A percentile compares a stretch with the other conserved stretches of the same genome.
phyloP scores from a whole-genome alignment of 2,888 invertebrate genomes.

The Neoascia interrupta region DNA sequence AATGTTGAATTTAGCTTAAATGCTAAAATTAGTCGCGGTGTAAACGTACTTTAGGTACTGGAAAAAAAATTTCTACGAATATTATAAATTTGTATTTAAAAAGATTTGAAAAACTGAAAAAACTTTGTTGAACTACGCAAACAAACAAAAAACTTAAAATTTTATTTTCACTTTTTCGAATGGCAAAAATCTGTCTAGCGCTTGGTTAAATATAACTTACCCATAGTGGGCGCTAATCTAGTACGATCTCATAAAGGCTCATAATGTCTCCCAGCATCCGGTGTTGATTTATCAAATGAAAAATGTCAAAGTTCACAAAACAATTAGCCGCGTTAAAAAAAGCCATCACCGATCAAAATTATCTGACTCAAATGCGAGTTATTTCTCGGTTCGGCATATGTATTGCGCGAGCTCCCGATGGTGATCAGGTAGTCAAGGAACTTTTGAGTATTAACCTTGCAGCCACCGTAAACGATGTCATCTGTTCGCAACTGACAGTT shows the following conservation, averaged over 20 bases:
- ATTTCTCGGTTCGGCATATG: conserved; percentile 1
- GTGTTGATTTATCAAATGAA: neutral
- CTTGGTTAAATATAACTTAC: too few species aligned
- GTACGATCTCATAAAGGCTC: neutral
- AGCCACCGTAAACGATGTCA: conserved; percentile 16
- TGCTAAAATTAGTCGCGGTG: too few species aligned
- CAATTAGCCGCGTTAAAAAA: conserved; percentile 15
- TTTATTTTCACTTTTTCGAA: too few species aligned
- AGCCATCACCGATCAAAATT: conserved; percentile 14
- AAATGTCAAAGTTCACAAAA: conserved; percentile 25
- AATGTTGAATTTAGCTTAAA: too few species aligned
- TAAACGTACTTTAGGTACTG: too few species aligned
- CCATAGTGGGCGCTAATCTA: too few species aligned
- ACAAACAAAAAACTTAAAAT: neutral
- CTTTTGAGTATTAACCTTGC: conserved; percentile 19
- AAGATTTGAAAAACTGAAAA: neutral
- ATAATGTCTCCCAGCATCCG: too few species aligned
- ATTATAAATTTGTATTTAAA: neutral
- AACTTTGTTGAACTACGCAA: neutral
- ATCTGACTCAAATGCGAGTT: conserved; percentile 6
- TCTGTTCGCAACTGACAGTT: conserved; percentile 23
- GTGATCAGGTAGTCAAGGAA: neutral
- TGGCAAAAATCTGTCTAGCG: too few species aligned
- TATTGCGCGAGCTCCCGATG: conserved; percentile 23
- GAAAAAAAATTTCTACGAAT: neutral